phyloP scores from a whole-genome alignment of 1,140 invertebrate species.

The Atopsyche davidsoni region DNA sequence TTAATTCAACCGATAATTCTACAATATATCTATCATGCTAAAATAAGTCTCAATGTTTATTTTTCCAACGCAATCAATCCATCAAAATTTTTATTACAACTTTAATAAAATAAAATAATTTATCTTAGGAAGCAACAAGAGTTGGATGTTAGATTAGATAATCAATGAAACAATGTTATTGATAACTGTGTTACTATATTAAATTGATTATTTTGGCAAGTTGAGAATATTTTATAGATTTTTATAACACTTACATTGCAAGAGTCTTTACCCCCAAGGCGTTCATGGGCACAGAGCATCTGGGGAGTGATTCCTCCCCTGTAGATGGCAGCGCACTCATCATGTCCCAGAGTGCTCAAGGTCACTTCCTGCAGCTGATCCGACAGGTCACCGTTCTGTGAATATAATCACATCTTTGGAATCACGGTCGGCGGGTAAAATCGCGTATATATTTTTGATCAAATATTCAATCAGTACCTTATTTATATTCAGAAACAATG shows the following conservation, averaged over 20 bases:
- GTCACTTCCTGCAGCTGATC: constrained; percentile 16
- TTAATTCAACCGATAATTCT: too few relatives aligned
- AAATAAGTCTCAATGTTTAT: too few relatives aligned
- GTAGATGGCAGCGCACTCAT: constrained; percentile 10
- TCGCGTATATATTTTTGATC: neutral
- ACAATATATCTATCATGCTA: too few relatives aligned
- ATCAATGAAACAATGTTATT: too few relatives aligned
- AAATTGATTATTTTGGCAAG: neutral
- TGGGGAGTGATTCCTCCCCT: constrained; percentile 1
- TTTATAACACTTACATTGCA: constrained; percentile 17
- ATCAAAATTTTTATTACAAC: too few relatives aligned
- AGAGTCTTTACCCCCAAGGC: constrained; percentile 18
- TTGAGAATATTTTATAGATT: neutral
- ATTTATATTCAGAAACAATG: too few relatives aligned
- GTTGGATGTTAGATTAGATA: too few relatives aligned
- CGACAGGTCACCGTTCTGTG: constrained; percentile 10
- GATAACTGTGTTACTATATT: too few relatives aligned
- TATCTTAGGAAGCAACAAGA: too few relatives aligned
- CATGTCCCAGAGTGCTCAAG: constrained; percentile 8
- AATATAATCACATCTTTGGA: neutral
- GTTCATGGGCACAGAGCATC: constrained; percentile 23
- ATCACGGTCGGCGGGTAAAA: neutral
- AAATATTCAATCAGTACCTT: neutral
- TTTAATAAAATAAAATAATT: too few relatives aligned
- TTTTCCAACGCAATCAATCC: too few relatives aligned